Evolutionary conservation across 2,113 vertebrate genomes (phyloP), one percentile per base, ranked within the genome.

Genomic region (Rhineura floridana): DNA sequence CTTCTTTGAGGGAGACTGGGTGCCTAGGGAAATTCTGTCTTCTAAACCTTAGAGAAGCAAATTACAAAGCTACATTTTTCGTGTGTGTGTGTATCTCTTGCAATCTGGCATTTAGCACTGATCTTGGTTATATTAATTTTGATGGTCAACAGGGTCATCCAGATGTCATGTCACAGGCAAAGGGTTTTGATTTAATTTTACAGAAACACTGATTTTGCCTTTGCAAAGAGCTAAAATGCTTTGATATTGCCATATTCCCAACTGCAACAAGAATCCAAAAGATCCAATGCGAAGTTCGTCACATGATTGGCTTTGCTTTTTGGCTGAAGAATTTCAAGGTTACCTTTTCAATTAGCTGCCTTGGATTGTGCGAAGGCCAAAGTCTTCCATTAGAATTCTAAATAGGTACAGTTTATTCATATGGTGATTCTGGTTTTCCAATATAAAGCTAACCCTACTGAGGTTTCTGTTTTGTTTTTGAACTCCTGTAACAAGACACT

Each of bases 271-370:
- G 25, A 67, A 82, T 67, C 77, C 77, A 72, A 13, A 48, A 42
- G 62, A 70, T 77, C 44, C 59, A 46, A 21, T 62, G 70, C 84
- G 70, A 86, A 63, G 59, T 70, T 52, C 50, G 82, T 89, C 62
- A 39, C 23, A 1, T 46, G n/a, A 76, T 81, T 17, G 23, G 46
- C 15, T 75, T 88, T 50, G 78, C 25, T 17, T 70, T n/a, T 88
- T 90, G 85, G 42, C 59, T 88, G 52, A 50, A 50, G 73, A 33
- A 52, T 91, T 94, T 87, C 55, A 86, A 73, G 62, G 80, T 91
- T 90, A 77, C 59, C 19, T 6, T 65, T 84, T 19, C 76, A 39
- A 36, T 89, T 86, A 44, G 81, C 52, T 87, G 3, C 42, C 55
- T 21, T 91, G 65, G 63, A 36, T 83, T 3, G 48, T 42, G 81